Evolutionary conservation across 2,888 invertebrate species (phyloP), one percentile per base, ranked within the genome.

Genomic region (Acrobasis consociella): DNA sequence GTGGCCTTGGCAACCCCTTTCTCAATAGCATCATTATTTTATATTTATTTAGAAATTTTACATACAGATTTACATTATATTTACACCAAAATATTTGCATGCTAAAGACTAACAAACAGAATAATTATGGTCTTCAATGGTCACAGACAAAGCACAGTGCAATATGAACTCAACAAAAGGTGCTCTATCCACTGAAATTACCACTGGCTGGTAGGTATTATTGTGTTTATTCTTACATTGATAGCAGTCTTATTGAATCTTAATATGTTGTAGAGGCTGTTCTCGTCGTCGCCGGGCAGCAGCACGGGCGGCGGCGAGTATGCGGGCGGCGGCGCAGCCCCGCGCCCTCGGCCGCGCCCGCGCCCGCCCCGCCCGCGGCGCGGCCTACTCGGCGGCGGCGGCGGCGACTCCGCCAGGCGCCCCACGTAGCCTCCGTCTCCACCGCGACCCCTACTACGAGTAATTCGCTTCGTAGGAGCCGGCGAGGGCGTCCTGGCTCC

Each of bases 261-360:
- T 55, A 98, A 95, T 66, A 97, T 95, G 75, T 94, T 96, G 85
- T 97, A 98, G 8, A 98, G 93, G 73, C 96, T 97, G 75, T 95
- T 94, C 78, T 97, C 97, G 82, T 97, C 97, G 75, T 96, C 97
- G 0, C 94, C 94, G 9, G 92, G 91, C 72, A 91, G 66, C 73
- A 93, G 74, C 75, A 94, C 76, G 62, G 91, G 83, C 71, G 93
- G 85, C 75, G 94, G 89, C 77, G 94, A 80, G 92, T 89, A 69
- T 77, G 81, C 94, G 56, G 76, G 93, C 82, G 84, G 87, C 61
- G 87, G 93, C 64, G 88, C 94, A 0, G 89, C 82, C 59, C 89
- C 89, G 0, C 90, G 80, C 1, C 91, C 91, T 0, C 90, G 79
- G 0, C 91, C 91, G 0, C 91, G 83, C 58, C 91, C 84, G 64